Conservation (phyloP, 2,113 vertebrate genomes). For the Turdus rufiventris region DNA sequence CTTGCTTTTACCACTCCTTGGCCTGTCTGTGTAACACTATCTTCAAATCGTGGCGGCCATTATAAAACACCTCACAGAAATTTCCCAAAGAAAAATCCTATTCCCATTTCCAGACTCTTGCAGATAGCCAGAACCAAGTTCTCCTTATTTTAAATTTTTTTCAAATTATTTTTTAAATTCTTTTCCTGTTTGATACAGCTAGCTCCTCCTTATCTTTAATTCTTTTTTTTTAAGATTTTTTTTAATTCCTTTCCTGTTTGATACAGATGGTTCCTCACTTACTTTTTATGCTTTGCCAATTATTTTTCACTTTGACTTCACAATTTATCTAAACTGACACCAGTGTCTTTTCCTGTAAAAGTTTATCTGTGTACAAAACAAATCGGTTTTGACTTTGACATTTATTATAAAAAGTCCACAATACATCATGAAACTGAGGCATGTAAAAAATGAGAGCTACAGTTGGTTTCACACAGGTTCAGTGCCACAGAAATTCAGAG, state of each 20-base stretch:
- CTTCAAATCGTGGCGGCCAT: not conserved
- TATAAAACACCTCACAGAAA: not conserved
- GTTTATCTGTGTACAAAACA: not conserved
- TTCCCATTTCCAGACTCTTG: no score
- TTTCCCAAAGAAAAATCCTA: not conserved
- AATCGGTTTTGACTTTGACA: not conserved
- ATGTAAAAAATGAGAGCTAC: not conserved
- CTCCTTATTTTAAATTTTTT: not conserved
- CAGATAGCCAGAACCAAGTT: not conserved
- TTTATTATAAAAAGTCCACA: not conserved
- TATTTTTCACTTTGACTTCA: not conserved
- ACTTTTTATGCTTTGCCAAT: not conserved
- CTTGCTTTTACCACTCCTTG: not conserved
- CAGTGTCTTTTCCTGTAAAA: not conserved
- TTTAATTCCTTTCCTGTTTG: not conserved
- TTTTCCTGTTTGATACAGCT: not conserved
- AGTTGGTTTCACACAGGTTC: not conserved
- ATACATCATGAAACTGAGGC: not conserved
- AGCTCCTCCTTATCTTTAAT: not conserved
- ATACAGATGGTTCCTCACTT: not conserved
- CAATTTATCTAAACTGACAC: not conserved
- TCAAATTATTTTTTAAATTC: not conserved
- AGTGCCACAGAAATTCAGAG: slow-evolving; percentile 57
- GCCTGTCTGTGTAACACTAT: rapidly evolving
- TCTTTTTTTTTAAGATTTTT: not conserved